Percentiles rank a stretch among this genome's conserved stretches.
Conservation (phyloP, 2,797 vertebrate genomes). For the Acanthurus lineatus region DNA sequence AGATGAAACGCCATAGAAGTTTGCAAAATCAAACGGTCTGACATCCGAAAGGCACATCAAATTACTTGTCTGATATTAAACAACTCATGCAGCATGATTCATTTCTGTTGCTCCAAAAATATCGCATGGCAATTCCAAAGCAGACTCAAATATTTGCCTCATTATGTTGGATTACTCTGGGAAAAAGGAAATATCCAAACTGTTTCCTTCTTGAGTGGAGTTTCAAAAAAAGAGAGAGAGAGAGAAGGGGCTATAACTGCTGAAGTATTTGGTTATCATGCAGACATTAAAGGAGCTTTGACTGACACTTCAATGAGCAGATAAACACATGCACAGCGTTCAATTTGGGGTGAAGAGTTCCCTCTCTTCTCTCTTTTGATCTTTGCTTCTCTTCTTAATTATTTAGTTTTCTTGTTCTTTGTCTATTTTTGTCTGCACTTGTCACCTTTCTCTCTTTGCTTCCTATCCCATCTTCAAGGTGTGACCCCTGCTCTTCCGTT, state of each 20-base stretch:
- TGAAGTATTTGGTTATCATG: slow-evolving; percentile 10
- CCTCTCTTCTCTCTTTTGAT: neutral
- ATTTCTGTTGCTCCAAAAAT: slow-evolving; percentile 9
- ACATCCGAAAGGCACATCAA: neutral
- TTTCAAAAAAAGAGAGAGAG: slow-evolving; percentile 4
- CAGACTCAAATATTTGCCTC: slow-evolving; percentile 11
- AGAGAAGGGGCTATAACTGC: neutral
- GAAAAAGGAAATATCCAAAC: neutral
- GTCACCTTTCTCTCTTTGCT: slow-evolving; percentile 12
- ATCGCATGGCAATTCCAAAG: slow-evolving; percentile 17
- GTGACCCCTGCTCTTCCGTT: too few relatives aligned
- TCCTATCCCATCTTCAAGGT: neutral
- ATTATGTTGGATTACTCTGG: slow-evolving; percentile 11
- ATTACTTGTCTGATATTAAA: slow-evolving; percentile 11
- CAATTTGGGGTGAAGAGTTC: neutral
- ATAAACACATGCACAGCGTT: slow-evolving; percentile 14
- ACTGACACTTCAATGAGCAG: slow-evolving; percentile 16
- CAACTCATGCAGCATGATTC: slow-evolving; percentile 7
- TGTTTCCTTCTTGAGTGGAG: slow-evolving; percentile 10
- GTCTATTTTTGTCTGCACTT: slow-evolving; percentile 2
- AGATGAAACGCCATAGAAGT: neutral
- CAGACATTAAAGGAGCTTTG: slow-evolving; percentile 14
- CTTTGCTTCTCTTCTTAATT: neutral
- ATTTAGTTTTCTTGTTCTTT: neutral
- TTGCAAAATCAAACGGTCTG: neutral